phyloP scores from a whole-genome alignment of 2,113 vertebrate genomes.

The Apodemus speciosus region DNA sequence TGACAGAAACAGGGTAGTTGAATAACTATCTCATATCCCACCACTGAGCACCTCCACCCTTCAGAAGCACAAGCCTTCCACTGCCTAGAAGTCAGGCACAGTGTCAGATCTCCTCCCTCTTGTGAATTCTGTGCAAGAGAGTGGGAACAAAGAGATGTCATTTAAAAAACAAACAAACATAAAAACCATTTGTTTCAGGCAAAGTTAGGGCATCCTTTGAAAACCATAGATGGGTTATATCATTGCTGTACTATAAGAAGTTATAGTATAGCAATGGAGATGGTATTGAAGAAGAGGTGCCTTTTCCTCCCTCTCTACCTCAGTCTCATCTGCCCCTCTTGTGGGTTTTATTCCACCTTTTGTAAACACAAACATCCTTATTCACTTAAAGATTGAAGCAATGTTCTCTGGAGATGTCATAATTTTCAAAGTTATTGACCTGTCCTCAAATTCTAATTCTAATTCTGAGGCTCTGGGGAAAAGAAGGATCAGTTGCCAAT shows the following conservation, averaged over 20 bases:
- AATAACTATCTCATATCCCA: not conserved
- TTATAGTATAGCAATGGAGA: not conserved
- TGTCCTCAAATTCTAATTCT: not conserved
- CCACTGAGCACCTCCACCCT: not conserved
- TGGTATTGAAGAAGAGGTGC: not conserved
- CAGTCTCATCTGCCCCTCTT: fast-evolving
- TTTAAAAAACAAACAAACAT: not conserved
- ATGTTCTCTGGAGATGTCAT: not conserved
- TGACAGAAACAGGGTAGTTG: not conserved
- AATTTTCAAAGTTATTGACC: not conserved
- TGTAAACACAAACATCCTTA: not conserved
- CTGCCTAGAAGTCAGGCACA: not conserved
- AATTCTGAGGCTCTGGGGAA: not conserved
- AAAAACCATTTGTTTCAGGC: not conserved
- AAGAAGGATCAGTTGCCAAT: not conserved
- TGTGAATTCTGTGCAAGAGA: conserved; percentile 13
- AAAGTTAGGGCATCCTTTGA: not conserved
- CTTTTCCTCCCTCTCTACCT: not conserved
- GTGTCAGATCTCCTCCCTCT: not conserved
- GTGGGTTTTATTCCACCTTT: not conserved
- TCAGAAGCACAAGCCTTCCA: conserved; percentile 19
- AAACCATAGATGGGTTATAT: not conserved
- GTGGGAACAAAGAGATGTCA: not conserved
- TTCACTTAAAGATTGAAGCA: not conserved
- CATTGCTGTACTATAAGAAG: not conserved